phyloP scores from a whole-genome alignment of 2,797 vertebrate genomes.

The Darevskia nairensis region DNA sequence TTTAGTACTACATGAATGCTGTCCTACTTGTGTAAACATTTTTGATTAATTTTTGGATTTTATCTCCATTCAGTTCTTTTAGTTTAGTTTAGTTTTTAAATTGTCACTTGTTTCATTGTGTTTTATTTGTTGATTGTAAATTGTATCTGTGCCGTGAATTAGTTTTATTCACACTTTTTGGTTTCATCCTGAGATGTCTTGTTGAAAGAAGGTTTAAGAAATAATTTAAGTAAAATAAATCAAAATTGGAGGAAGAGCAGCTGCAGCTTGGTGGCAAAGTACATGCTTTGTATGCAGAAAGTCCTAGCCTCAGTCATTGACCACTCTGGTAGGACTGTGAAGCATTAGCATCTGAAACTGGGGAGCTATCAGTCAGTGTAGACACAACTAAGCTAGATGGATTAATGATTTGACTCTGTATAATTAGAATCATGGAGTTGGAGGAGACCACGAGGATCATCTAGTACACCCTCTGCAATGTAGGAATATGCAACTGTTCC shows the following conservation, averaged over 20 bases:
- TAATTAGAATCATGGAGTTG: background rate
- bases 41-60: background rate
- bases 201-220: background rate
- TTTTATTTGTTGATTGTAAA: too few species aligned
- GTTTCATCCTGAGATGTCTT: background rate
- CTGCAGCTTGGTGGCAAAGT: background rate
- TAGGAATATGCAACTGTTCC: too few species aligned
- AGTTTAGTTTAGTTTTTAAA: too few species aligned
- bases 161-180: background rate
- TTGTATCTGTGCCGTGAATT: background rate
- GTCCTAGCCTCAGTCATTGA: background rate
- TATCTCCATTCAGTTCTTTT: background rate
- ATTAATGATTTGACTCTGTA: background rate
- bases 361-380: background rate
- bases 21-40: background rate
- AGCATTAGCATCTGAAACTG: background rate
- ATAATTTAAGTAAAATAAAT: background rate
- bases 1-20: background rate
- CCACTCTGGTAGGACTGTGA: background rate
- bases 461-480: too few species aligned
- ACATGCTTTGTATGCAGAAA: background rate
- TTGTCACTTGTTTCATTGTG: too few species aligned
- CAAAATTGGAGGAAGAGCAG: background rate
- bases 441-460: too few species aligned
- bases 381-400: background rate